A percentile compares a stretch with the other conserved stretches of the same genome.
These are phyloP conservation scores for Mustela nigripes DNA, from an alignment of 2,113 vertebrate species.

Conservation along the genomic window DNA sequence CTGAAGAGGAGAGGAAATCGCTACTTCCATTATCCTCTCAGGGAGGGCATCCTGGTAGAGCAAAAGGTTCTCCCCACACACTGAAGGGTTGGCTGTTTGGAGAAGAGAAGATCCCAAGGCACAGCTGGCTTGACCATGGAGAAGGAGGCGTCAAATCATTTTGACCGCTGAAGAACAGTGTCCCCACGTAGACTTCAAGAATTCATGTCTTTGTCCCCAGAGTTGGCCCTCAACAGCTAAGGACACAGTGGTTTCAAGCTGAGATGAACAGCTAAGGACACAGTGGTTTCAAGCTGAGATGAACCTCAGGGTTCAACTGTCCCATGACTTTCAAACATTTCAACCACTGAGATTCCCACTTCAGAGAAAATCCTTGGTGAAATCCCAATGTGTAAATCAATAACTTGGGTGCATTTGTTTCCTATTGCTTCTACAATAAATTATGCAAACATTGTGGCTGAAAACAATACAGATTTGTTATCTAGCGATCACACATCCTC, in stretches of 20 bases:
- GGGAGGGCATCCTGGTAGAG: neutral
- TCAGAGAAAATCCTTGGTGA: neutral
- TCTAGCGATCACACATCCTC: neutral
- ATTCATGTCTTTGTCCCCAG: neutral
- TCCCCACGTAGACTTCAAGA: no score
- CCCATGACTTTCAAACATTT: neutral
- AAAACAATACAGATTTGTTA: neutral
- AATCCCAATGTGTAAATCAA: neutral
- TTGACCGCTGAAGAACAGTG: neutral
- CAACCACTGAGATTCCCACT: neutral
- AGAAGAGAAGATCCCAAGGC: neutral
- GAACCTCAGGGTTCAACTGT: neutral
- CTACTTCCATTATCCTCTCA: fast-evolving
- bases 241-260: neutral
- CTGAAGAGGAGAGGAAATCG: neutral
- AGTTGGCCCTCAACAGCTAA: neutral
- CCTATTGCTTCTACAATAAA: neutral
- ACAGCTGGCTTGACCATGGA: neutral
- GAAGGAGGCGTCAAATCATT: neutral
- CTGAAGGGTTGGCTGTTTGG: neutral
- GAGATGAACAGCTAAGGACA: neutral
- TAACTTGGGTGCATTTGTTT: neutral
- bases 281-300: neutral
- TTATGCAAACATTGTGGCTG: neutral
- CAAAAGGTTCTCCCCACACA: neutral